A percentile compares a stretch with the other conserved stretches of the same genome.
phyloP scores from a whole-genome alignment of 1,140 invertebrate species.

The Diploscapter pachys region DNA sequence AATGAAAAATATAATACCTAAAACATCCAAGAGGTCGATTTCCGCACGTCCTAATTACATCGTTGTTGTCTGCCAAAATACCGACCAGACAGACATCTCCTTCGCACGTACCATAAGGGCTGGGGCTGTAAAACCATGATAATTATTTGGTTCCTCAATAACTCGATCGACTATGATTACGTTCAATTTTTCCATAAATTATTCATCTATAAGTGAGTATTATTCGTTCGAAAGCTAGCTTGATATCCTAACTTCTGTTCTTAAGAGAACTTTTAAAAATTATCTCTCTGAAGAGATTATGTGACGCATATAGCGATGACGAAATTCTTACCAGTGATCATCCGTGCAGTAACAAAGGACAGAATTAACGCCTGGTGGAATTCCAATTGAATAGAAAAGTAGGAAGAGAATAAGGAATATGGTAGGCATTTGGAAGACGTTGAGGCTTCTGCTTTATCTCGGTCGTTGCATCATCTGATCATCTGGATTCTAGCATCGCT shows the following conservation, averaged over 20 bases:
- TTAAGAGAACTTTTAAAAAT: too few relatives aligned
- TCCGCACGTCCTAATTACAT: constrained; percentile 40
- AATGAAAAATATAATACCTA: constrained; percentile 7
- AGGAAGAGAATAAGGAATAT: constrained; percentile 6
- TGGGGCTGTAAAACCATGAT: background rate
- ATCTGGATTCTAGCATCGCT: too few relatives aligned
- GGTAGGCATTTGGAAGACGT: constrained; percentile 17
- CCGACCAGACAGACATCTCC: constrained; percentile 34
- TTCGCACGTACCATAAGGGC: constrained; percentile 37
- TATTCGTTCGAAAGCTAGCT: too few relatives aligned
- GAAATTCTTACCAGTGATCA: constrained; percentile 28
- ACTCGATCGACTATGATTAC: too few relatives aligned
- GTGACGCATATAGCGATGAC: too few relatives aligned
- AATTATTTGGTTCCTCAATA: too few relatives aligned
- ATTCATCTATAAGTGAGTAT: too few relatives aligned
- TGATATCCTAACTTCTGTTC: too few relatives aligned
- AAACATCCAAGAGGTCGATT: constrained; percentile 28
- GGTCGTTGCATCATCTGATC: too few relatives aligned
- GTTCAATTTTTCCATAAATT: too few relatives aligned
- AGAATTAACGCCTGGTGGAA: constrained; percentile 5
- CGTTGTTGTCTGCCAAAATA: constrained; percentile 37
- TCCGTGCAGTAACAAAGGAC: constrained; percentile 39
- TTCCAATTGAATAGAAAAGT: background rate
- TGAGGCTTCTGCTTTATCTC: background rate
- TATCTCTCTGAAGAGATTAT: too few relatives aligned